These are phyloP conservation scores for Drymodes brunneopygia DNA, from an alignment of 2,113 vertebrate species.

Conservation along the genomic window DNA sequence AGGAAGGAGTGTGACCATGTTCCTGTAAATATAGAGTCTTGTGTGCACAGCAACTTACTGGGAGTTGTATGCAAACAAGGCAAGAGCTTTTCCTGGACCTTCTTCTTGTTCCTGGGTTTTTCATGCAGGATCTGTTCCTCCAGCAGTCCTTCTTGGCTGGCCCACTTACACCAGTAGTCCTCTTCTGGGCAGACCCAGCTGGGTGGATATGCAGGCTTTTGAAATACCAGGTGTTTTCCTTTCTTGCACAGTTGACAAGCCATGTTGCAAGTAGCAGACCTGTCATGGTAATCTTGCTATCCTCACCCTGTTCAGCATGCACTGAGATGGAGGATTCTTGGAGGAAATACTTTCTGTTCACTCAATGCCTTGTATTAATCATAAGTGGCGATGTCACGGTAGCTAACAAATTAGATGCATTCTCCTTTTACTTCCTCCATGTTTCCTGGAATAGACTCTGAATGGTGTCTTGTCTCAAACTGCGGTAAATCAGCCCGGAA, in stretches of 20 bases:
- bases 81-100: background rate
- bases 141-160: background rate
- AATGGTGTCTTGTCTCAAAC: slow-evolving; percentile 37
- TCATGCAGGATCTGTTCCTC: background rate
- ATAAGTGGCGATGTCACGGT: background rate
- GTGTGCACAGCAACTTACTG: rapidly evolving
- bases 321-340: background rate
- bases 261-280: background rate
- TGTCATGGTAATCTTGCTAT: background rate
- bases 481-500: background rate
- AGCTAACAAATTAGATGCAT: background rate
- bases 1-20: background rate
- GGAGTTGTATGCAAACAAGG: background rate
- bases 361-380: background rate
- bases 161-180: rapidly evolving
- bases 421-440: slow-evolving; percentile 22
- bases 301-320: background rate
- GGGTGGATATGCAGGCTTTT: background rate
- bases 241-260: background rate
- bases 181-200: background rate
- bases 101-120: background rate
- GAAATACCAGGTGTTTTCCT: background rate
- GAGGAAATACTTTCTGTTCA: background rate
- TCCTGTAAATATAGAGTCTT: background rate
- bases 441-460: slow-evolving; percentile 42